These are phyloP conservation scores for Thymelicus acteon DNA, from an alignment of 2,888 invertebrate genomes.

Conservation along the genomic window DNA sequence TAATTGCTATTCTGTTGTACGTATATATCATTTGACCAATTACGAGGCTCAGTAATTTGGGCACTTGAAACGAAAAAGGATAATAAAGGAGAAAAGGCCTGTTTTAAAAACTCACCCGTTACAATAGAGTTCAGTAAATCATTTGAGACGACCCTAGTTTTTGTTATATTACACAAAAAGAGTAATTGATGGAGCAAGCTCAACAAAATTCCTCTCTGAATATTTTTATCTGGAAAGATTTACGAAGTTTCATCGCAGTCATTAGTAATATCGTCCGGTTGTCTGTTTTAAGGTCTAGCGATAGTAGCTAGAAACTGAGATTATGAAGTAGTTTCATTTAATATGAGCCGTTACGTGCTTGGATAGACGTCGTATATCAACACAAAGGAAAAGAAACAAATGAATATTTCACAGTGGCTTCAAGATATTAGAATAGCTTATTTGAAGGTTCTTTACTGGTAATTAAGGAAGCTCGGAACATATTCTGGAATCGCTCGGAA, in stretches of 20 bases:
- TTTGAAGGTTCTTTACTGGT: too few relatives aligned
- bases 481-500: too few relatives aligned
- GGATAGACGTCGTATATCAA: neutral
- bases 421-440: too few relatives aligned
- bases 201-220: constrained; percentile 35
- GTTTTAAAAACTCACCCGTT: constrained; percentile 22
- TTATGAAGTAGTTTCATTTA: neutral
- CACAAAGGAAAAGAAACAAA: too few relatives aligned
- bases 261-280: constrained; percentile 35
- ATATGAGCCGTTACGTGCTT: neutral
- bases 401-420: too few relatives aligned
- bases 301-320: constrained; percentile 8
- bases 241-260: constrained; percentile 31
- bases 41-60: constrained; percentile 5
- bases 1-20: constrained; percentile 1
- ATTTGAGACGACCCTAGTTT: constrained; percentile 32
- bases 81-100: constrained; percentile 11
- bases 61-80: constrained; percentile 22
- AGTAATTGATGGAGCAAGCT: constrained; percentile 36
- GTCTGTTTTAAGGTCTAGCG: constrained; percentile 32
- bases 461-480: too few relatives aligned
- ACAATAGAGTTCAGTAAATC: constrained; percentile 34
- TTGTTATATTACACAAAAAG: constrained; percentile 36
- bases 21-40: constrained; percentile 16
- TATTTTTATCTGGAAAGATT: constrained; percentile 35